Evolutionary conservation across 2,797 vertebrate genomes (phyloP), one percentile per base, ranked within the genome.

Genomic region (Arctocebus calabarensis): DNA sequence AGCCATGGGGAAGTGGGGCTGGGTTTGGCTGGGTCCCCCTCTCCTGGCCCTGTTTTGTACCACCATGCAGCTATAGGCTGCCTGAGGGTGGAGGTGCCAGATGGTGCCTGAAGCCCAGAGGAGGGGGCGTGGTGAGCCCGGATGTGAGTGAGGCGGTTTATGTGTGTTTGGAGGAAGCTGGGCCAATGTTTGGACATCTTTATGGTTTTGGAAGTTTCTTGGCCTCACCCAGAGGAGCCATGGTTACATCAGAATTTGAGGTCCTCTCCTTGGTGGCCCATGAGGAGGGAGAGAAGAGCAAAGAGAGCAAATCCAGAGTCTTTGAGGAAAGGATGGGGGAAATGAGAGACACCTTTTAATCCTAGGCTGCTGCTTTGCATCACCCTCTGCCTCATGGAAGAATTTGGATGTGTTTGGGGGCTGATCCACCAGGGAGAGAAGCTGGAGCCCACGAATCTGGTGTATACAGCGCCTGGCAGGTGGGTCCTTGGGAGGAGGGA

Each of bases 121-220:
- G 16, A 95, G 94, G 70, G 94, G 96, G 85, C 59, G 48, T 71
- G 92, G 95, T 86, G 82, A 71, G 96, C 92, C 43, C 61, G 3
- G 40, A 97, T 52, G 70, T 95, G 89, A 97, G 52, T 3, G 11
- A 91, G 5, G 61, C 43, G 1, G 66, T 66, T 37, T 97, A 97
- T 92, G 83, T 94, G 32, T 98, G 97, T 97, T 89, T 97, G 91
- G 86, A 95, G 95, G 97, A 91, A 96, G 82, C 82, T 61, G 93
- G 93, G 84, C 88, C 79, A 96, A 91, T 71, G 32, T 86, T 97
- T 97, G 96, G 97, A 97, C 97, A 97, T 97, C 97, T 98, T 97
- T 97, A 93, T 94, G 81, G n/a, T 87, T 97, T 3, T 0, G 90
- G 97, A 92, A 97, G 88, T 77, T 78, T 82, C 90, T 97, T 84